Percentiles rank a stretch among this genome's conserved stretches.
These are phyloP conservation scores for Sebastes minor DNA, from an alignment of 2,797 vertebrate genomes.

Conservation along the genomic window DNA sequence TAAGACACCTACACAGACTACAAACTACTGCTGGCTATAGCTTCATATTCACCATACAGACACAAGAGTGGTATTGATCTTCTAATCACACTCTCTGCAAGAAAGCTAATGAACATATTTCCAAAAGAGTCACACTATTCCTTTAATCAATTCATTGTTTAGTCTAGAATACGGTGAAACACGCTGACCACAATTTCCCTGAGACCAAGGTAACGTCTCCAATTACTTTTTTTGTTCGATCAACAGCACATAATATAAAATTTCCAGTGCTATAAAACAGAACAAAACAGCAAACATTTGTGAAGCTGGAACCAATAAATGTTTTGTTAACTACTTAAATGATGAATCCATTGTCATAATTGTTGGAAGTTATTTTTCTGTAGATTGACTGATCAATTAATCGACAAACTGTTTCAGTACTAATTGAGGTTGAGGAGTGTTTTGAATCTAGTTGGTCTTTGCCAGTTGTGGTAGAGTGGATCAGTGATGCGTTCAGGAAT, in stretches of 20 bases:
- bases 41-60: not conserved
- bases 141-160: not conserved
- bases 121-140: not conserved
- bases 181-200: not conserved
- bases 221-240: not conserved
- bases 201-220: not conserved
- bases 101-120: not conserved
- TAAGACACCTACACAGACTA: fast-evolving
- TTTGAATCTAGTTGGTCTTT: not conserved
- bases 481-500: not conserved
- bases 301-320: not conserved
- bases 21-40: not conserved
- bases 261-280: not conserved
- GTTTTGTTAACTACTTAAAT: not conserved
- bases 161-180: not conserved
- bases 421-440: not conserved
- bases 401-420: not conserved
- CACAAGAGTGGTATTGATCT: not conserved
- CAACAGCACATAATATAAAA: not conserved
- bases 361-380: not conserved
- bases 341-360: not conserved
- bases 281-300: not conserved
- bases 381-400: not conserved
- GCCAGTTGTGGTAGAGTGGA: not conserved
- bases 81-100: not conserved